Evolutionary conservation across 1,140 invertebrate species (phyloP), one percentile per base, ranked within the genome.

Genomic region (Venustaconcha ellipsiformis): DNA sequence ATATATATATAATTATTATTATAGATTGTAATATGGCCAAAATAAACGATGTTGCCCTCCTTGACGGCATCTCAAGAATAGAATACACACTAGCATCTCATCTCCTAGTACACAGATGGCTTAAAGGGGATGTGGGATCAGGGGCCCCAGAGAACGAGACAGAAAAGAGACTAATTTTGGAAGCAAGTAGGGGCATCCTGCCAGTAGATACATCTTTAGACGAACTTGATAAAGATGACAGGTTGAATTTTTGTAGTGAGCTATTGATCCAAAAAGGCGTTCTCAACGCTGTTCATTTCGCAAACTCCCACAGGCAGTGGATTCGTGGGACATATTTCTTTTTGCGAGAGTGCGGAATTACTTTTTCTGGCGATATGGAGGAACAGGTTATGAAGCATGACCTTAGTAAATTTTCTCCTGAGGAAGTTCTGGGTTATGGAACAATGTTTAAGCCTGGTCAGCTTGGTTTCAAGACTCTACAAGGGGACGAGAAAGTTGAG

Each of bases 341-440:
- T 55, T 68, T 70, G 15, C 18, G 55, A 12, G 67, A 67, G 23
- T 60, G 72, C 14, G 75, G 75, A 48, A 55, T 62, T 3, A 55
- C 17, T 1, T 77, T 77, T 62, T 72, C 75, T 13, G 75, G 67
- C 18, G 72, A 72, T 57, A 72, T 77, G 75, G 1, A 13, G 8
- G 56, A 55, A 8, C 58, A 72, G 13, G 55, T 77, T 13, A 18
- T 20, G 2, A 26, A n/a, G 14, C 75, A 77, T 55, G 75, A 77
- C 57, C 20, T 77, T n/a, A 77, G 75, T 55, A 77, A 77, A 67
- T 77, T 60, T 59, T 67, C 69, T 15, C 75, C 72, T 48, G 17
- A 66, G 2, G 75, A 77, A 68, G 69, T 72, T 20, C 70, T 77
- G 5, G 75, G 75, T 13, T 77, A 77, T 72, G 75, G 70, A 12